Evolutionary conservation across 2,797 vertebrate genomes (phyloP), one percentile per base, ranked within the genome.

Genomic region (Liparis tanakae): DNA sequence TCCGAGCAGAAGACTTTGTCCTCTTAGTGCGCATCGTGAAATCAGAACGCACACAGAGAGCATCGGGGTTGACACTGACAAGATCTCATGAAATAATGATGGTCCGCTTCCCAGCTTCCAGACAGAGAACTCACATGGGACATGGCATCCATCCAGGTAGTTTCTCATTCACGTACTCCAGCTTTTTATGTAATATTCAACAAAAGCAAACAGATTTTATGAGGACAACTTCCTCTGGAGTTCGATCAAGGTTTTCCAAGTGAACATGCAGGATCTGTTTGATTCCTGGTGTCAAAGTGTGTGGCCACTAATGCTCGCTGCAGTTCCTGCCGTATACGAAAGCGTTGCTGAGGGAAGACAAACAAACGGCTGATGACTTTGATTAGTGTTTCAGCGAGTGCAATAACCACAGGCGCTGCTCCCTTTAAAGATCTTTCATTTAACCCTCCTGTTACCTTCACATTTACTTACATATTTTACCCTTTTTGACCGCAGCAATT

Each of bases 1-100:
- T 78, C 76, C 77, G 70, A 86, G 74, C 57, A 63, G 80, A 61
- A 78, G 72, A 86, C 74, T 84, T 85, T 84, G 73, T 66, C 78
- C 79, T 88, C 74, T 80, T 76, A 70, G 73, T 79, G 65, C 70
- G 25, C 75, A 59, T 69, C 25, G 7, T 62, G 53, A 48, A 87
- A 79, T 73, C 66, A 72, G 73, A 88, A 80, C 86, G 82, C 82
- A 89, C 76, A 75, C 67, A 63, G 5, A 78, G 70, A 70, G 73
- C 78, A 82, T 46, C 53, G 70, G 64, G 78, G 54, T 72, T 81
- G 82, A 85, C 74, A 80, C 62, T 75, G 86, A 89, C 87, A 86
- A 84, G 78, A 76, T 66, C 75, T 76, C 79, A 88, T 87, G 50
- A 85, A 90, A 89, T 89, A 90, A 90, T 87, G 57, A 90, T 70